Percentiles rank a stretch among this genome's conserved stretches.
Evolutionary conservation across 1,140 invertebrate species (phyloP).

Genomic region (Diachasma alloeum): DNA sequence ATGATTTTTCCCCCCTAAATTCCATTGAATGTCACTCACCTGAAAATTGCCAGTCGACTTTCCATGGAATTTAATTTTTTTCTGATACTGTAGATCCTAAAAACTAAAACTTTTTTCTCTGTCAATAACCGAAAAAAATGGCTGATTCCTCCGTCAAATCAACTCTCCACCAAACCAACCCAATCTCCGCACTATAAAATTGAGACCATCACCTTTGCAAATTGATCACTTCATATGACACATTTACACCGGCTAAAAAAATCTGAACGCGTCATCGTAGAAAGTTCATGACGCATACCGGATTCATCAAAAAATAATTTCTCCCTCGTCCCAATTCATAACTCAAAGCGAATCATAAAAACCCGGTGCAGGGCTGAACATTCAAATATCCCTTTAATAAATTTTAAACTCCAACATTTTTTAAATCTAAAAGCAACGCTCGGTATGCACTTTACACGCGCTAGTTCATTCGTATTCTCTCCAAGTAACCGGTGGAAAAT

Average conservation of each 20-base stretch:
- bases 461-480: conserved; percentile 5
- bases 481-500: neutral
- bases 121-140: too few relatives aligned
- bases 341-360: neutral
- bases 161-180: too few relatives aligned
- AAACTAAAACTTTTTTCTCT: too few relatives aligned
- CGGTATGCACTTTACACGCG: conserved; percentile 4
- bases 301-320: neutral
- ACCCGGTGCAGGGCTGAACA: neutral
- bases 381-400: neutral
- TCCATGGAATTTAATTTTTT: too few relatives aligned
- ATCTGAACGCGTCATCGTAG: neutral
- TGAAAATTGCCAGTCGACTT: too few relatives aligned
- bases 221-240: neutral
- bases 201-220: too few relatives aligned
- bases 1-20: too few relatives aligned
- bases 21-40: too few relatives aligned
- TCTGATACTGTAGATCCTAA: too few relatives aligned
- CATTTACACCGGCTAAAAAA: neutral
- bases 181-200: too few relatives aligned
- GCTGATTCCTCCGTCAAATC: too few relatives aligned
- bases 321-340: neutral
- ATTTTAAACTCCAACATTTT: neutral
- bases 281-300: neutral
- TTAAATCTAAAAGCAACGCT: neutral